Percentiles rank a stretch among this genome's conserved stretches.
phyloP scores from a whole-genome alignment of 2,797 vertebrate genomes.

The Luscinia megarhynchos region DNA sequence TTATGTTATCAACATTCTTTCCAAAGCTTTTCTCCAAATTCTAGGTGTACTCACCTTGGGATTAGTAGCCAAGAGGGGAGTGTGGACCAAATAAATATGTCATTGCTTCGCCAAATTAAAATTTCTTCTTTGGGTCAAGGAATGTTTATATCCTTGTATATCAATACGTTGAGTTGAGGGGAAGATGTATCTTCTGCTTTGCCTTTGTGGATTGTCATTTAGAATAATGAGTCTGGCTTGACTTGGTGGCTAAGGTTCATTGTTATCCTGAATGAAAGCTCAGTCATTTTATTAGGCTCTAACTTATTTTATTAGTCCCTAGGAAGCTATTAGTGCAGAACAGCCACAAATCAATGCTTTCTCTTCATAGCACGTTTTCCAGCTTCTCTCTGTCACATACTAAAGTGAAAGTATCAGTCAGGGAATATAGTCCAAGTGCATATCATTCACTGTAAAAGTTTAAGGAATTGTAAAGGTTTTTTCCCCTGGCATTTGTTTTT shows the following conservation, averaged over 20 bases:
- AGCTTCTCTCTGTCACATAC: slow-evolving; percentile 18
- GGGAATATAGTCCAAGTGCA: neutral
- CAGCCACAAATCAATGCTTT: slow-evolving; percentile 47
- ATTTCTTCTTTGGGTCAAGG: neutral
- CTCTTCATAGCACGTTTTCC: neutral
- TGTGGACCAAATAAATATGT: neutral
- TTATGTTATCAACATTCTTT: neutral
- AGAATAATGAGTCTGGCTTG: slow-evolving; percentile 37
- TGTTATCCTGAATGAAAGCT: slow-evolving; percentile 43
- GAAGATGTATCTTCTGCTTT: neutral
- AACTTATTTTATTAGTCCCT: slow-evolving; percentile 65
- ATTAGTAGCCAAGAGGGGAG: neutral
- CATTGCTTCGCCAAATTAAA: neutral
- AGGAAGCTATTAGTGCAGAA: slow-evolving; percentile 39
- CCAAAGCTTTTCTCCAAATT: neutral
- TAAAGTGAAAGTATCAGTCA: slow-evolving; percentile 32
- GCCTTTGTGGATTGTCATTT: neutral
- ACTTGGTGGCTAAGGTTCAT: slow-evolving; percentile 33
- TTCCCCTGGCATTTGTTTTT: neutral
- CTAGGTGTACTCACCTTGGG: neutral
- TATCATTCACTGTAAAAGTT: neutral
- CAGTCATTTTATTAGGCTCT: slow-evolving; percentile 56
- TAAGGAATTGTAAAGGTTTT: neutral
- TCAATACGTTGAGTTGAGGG: neutral
- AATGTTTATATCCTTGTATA: neutral